Evolutionary conservation across 2,888 invertebrate species (phyloP).

Genomic region (Troglohyphantes excavatus): DNA sequence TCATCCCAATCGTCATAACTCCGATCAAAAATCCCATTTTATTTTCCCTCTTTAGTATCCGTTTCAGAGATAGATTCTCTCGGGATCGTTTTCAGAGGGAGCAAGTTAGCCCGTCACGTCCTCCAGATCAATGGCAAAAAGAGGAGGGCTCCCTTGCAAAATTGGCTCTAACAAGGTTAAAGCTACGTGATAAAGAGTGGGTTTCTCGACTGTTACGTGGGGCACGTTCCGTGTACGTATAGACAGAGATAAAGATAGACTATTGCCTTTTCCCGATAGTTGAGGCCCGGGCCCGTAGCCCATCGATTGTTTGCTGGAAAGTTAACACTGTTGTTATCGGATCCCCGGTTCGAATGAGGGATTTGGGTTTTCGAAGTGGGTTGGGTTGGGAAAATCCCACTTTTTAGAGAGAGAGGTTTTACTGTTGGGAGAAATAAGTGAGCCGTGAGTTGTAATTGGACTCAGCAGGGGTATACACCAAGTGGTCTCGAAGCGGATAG

Average conservation of each 20-base stretch:
- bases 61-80: constrained; percentile 22
- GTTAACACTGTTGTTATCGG: constrained; percentile 51
- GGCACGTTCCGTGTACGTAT: constrained; percentile 15
- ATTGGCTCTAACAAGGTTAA: constrained; percentile 77
- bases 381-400: neutral
- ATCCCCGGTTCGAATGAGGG: constrained; percentile 13
- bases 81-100: constrained; percentile 50
- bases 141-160: constrained; percentile 61
- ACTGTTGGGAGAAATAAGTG: neutral
- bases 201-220: constrained; percentile 43
- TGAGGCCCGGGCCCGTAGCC: neutral
- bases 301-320: constrained; percentile 29
- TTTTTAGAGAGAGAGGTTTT: neutral
- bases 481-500: neutral
- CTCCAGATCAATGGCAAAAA: constrained; percentile 63
- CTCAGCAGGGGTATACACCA: neutral
- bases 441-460: neutral
- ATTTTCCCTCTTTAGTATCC: constrained; percentile 40
- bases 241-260: neutral
- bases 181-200: constrained; percentile 76
- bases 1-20: constrained; percentile 42
- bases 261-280: constrained; percentile 62
- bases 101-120: constrained; percentile 36
- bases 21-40: constrained; percentile 39
- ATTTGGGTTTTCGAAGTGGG: neutral